Base-by-base conservation (phyloP, 2,888 invertebrate genomes). In the Anthrax anthrax region DNA sequence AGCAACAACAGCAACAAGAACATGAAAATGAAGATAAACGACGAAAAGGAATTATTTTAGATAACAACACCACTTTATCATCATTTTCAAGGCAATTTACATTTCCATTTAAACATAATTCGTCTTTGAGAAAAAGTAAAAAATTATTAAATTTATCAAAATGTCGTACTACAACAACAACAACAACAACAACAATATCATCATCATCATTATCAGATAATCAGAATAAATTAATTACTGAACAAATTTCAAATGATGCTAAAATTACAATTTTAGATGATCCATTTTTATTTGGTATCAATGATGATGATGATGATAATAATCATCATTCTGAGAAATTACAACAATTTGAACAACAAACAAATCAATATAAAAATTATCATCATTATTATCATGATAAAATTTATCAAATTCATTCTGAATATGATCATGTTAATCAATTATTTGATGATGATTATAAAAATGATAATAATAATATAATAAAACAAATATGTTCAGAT, bases 211-310 rank as follows among this genome's bases (percentile, higher is more conserved):
- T 16, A 37, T 5, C 9, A 16, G 16, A 46, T 42, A 41, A 42
- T 42, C 42, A 47, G 32, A 42, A 40, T 13, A 41, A 42, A 8
- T 14, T 12, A 9, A 34, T 8, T 34, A 9, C 34, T 14, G 47
- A 61, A 61, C 41, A n/a, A 39, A 49, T 47, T 17, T 47, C 44
- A 37, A 48, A 50, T 38, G 49, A 52, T 54, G 64, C 65, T 53
- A 60, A 58, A 51, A 64, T 68, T n/a, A 68, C 67, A 18, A 60
- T 67, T n/a, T 57, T 67, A 6, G 67, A 67, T 51, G 67, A 67
- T 60, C 69, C 67, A 47, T 67, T 67, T 56, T 55, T 67, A 13
- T 60, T 68, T 42, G 67, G 67, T 49, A 62, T 66, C 49, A 64
- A 54, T 47, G 51, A 50, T 43, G 39, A 49, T 49, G 10, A 39